Conservation (phyloP, 2,113 vertebrate species). For the Carollia perspicillata region DNA sequence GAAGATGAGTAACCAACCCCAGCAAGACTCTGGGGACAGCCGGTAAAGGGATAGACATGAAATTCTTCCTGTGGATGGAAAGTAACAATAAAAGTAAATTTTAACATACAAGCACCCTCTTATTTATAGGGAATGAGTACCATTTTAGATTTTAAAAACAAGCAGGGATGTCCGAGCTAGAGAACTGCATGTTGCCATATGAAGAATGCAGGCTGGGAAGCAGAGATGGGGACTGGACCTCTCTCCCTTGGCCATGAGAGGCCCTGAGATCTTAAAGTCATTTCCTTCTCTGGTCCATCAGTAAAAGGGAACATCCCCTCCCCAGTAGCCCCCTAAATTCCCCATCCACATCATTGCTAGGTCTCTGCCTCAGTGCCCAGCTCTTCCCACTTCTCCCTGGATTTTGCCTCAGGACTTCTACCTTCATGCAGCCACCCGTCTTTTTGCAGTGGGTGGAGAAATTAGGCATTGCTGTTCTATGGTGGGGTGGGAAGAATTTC, state of each 20-base stretch:
- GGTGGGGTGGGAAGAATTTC: background rate
- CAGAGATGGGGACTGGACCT: background rate
- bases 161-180: background rate
- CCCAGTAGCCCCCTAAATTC: rapidly evolving
- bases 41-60: background rate
- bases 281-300: background rate
- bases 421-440: background rate
- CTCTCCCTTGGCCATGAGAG: background rate
- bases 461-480: rapidly evolving
- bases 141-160: background rate
- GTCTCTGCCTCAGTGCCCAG: background rate
- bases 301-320: background rate
- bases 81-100: background rate
- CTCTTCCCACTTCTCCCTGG: background rate
- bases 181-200: rapidly evolving
- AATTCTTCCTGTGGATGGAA: background rate
- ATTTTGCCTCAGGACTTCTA: background rate
- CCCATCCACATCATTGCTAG: too few species aligned
- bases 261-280: background rate
- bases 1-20: background rate
- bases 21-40: background rate
- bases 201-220: background rate
- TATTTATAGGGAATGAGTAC: background rate
- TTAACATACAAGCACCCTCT: background rate
- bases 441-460: background rate